phyloP scores from a whole-genome alignment of 2,113 vertebrate species.

The Thryonomys swinderianus region DNA sequence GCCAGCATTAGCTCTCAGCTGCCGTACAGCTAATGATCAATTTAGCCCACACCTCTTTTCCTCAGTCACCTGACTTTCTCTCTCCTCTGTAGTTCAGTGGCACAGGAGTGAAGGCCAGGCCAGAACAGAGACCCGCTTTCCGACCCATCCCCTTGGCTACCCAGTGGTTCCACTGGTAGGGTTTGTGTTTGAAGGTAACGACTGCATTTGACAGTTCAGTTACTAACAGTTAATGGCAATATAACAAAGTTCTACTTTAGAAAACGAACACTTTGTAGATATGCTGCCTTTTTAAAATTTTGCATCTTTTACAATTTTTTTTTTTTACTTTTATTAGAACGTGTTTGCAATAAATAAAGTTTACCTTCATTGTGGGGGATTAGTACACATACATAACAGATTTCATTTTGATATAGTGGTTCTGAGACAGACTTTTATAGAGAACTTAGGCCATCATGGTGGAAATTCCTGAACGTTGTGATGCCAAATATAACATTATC shows the following conservation, averaged over 20 bases:
- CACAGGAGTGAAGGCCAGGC: neutral
- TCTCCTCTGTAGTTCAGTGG: neutral
- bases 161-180: neutral
- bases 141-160: neutral
- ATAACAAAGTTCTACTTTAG: neutral
- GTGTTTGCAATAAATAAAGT: neutral
- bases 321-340: neutral
- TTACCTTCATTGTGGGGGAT: neutral
- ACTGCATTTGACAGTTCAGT: neutral
- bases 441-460: neutral
- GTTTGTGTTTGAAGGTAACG: neutral
- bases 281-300: no score
- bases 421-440: slow-evolving; percentile 28
- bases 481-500: slow-evolving; percentile 51
- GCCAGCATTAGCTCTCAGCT: neutral
- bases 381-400: neutral
- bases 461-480: neutral
- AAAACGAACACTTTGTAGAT: neutral
- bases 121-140: neutral
- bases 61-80: neutral
- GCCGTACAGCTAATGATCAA: neutral
- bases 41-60: neutral
- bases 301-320: neutral
- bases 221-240: neutral
- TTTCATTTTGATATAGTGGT: neutral